phyloP scores from a whole-genome alignment of 2,888 invertebrate species.

The Rapana venosa region DNA sequence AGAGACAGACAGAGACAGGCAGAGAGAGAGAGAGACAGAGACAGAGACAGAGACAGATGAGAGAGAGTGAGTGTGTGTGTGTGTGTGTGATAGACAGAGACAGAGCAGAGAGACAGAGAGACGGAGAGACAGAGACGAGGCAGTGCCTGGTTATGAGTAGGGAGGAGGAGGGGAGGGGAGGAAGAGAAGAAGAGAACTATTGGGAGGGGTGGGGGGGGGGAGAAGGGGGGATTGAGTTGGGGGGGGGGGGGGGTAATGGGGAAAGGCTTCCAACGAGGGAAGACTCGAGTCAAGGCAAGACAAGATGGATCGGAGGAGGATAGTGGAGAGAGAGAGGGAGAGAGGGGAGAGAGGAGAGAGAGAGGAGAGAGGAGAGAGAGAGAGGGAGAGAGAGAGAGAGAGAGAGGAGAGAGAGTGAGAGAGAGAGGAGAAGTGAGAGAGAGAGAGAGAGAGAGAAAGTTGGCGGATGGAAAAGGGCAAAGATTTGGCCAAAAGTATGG shows the following conservation, averaged over 20 bases:
- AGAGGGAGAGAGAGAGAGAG: not conserved
- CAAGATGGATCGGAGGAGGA: no score
- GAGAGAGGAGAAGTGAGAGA: not conserved
- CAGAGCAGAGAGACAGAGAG: not conserved
- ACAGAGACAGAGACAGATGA: not conserved
- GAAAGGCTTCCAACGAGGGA: no score
- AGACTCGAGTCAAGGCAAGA: no score
- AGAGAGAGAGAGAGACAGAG: not conserved
- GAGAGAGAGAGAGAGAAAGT: no score
- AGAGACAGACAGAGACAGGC: no score
- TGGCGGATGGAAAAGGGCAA: not conserved
- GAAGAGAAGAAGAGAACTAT: not conserved
- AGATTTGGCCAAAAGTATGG: not conserved
- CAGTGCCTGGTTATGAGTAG: no score
- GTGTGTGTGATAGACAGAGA: no score
- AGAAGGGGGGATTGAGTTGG: no score
- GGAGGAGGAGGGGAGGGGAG: not conserved
- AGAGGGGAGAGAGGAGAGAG: not conserved
- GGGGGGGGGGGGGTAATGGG: no score
- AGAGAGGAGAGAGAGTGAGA: not conserved
- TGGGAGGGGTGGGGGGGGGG: no score
- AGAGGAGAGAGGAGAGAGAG: not conserved
- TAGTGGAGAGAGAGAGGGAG: not conserved
- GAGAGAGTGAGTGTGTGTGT: no score
- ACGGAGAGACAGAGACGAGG: slow-evolving; percentile 5